phyloP scores from a whole-genome alignment of 2,888 invertebrate genomes.

The Pristionchus japonicus region DNA sequence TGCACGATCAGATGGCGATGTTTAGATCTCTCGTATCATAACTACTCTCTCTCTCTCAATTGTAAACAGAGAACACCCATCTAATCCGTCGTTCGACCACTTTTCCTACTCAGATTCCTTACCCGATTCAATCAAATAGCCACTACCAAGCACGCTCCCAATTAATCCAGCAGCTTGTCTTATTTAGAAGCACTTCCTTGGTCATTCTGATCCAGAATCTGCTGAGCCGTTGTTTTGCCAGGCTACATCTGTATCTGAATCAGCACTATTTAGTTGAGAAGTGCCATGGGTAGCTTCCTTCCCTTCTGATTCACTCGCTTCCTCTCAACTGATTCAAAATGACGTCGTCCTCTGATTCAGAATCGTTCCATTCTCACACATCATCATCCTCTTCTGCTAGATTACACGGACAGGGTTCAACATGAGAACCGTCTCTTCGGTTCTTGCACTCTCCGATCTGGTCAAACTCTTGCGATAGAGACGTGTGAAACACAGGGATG shows the following conservation, averaged over 20 bases:
- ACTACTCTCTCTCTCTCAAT: background rate
- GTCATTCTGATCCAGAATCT: background rate
- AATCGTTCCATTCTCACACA: background rate
- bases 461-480: no score
- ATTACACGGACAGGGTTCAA: background rate
- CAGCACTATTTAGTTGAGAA: no score
- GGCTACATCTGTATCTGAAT: no score
- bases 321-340: background rate
- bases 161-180: constrained; percentile 7
- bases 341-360: background rate
- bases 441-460: background rate
- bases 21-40: constrained; percentile 33
- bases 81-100: background rate
- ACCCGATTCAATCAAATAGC: background rate
- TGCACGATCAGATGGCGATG: background rate
- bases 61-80: constrained; percentile 24
- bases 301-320: background rate
- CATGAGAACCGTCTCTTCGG: background rate
- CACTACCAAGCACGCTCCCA: background rate
- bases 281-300: background rate
- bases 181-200: background rate
- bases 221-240: background rate
- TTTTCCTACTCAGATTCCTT: background rate
- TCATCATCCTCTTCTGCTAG: background rate
- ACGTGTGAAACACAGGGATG: background rate